A percentile compares a stretch with the other conserved stretches of the same genome.
Conservation (phyloP, 2,113 vertebrate genomes). For the Balaenoptera acutorostrata region DNA sequence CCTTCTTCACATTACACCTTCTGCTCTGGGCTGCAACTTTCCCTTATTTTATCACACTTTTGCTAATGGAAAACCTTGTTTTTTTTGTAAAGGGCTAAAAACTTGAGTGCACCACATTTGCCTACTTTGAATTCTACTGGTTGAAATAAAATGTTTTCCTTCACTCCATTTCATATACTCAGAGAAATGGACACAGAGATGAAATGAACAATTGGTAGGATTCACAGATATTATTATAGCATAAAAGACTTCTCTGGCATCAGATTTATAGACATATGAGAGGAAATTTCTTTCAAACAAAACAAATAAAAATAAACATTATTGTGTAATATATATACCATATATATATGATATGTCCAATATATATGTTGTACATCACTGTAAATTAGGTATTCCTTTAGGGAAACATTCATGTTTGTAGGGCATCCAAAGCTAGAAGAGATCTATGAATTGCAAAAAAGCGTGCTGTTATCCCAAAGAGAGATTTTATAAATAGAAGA, state of each 20-base stretch:
- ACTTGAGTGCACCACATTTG: background rate
- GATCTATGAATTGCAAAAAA: slow-evolving; percentile 35
- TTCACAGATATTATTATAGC: background rate
- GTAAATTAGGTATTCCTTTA: background rate
- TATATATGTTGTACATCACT: background rate
- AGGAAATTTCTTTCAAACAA: background rate
- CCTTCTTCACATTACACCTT: background rate
- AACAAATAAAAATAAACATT: slow-evolving; percentile 7
- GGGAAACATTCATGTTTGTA: background rate
- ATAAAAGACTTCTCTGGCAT: background rate
- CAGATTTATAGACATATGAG: background rate
- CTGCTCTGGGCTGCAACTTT: background rate
- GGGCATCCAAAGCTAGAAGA: slow-evolving; percentile 15
- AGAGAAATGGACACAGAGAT: background rate
- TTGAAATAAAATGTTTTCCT: background rate
- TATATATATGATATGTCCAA: too few relatives aligned
- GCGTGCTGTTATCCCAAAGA: slow-evolving; percentile 19
- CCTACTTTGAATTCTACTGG: background rate
- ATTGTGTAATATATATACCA: background rate
- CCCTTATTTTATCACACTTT: background rate
- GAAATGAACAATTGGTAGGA: background rate
- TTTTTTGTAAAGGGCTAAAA: background rate
- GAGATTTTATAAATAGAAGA: slow-evolving; percentile 69
- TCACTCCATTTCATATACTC: background rate
- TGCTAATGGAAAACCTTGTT: background rate